These are phyloP conservation scores for Zhuqinia jingwanae DNA, from an alignment of 2,888 invertebrate genomes.

Conservation along the genomic window DNA sequence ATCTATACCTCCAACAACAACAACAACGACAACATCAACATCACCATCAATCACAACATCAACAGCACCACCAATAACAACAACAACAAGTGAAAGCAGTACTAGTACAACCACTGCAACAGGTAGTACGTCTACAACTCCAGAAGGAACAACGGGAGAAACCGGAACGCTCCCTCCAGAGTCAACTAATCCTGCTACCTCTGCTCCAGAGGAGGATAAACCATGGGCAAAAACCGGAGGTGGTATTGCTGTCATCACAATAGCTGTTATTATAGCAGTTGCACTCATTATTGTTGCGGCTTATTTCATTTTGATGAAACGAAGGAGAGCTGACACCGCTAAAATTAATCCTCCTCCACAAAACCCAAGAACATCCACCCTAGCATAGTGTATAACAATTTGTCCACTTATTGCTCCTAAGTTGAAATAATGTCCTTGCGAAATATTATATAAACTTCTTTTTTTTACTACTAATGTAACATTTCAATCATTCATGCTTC, in stretches of 20 bases:
- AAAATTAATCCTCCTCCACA: constrained; percentile 49
- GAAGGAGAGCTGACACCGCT: background rate
- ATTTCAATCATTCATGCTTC: too few species aligned
- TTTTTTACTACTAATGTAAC: background rate
- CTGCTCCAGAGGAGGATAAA: constrained; percentile 23
- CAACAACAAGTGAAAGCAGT: too few species aligned
- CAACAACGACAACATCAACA: background rate
- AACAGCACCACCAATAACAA: too few species aligned
- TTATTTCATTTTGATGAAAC: background rate
- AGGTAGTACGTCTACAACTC: background rate
- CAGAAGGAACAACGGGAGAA: background rate
- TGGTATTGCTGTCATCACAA: constrained; percentile 62
- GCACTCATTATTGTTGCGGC: background rate
- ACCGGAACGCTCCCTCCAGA: too few species aligned
- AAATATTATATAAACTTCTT: background rate
- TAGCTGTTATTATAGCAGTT: constrained; percentile 9
- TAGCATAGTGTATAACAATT: background rate
- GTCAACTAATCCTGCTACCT: background rate
- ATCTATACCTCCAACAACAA: background rate
- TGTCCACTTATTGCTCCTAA: background rate
- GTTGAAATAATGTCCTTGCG: background rate
- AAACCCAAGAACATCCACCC: background rate
- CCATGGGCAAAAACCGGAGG: constrained; percentile 54
- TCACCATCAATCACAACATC: background rate
- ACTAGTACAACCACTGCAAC: background rate